Evolutionary conservation across 2,797 vertebrate species (phyloP).

Genomic region (Lutjanus argentimaculatus): DNA sequence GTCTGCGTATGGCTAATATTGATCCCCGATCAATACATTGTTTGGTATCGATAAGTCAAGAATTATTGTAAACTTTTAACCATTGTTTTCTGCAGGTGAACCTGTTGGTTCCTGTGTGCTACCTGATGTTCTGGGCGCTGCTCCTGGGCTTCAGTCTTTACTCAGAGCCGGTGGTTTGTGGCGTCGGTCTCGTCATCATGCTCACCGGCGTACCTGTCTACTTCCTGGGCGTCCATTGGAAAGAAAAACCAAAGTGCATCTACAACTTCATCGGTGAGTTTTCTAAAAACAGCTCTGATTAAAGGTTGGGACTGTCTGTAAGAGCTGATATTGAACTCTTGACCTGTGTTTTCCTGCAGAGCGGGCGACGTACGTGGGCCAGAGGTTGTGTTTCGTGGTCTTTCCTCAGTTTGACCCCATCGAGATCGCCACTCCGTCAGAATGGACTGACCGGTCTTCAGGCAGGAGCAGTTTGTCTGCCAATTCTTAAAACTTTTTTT

Average conservation of each 20-base stretch:
- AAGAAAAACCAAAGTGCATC: conserved; percentile 95
- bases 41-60: too few relatives aligned
- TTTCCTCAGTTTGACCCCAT: conserved; percentile 91
- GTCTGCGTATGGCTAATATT: too few relatives aligned
- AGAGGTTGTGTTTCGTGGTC: conserved; percentile 96
- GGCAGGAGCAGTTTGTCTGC: conserved; percentile 72
- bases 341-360: conserved; percentile 82
- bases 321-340: fast-evolving
- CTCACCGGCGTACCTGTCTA: conserved; percentile 97
- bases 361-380: conserved; percentile 90
- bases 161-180: conserved; percentile 96
- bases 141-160: conserved; percentile 96
- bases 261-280: conserved; percentile 92
- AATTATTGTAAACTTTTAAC: too few relatives aligned
- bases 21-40: too few relatives aligned
- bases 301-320: background rate
- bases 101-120: conserved; percentile 91
- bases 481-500: conserved; percentile 58
- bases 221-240: conserved; percentile 95
- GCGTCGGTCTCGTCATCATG: conserved; percentile 95
- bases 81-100: conserved; percentile 87
- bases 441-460: conserved; percentile 78
- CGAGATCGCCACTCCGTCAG: conserved; percentile 71
- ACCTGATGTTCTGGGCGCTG: conserved; percentile 96
- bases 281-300: background rate